Conservation (phyloP, 2,113 vertebrate genomes). For the Apeltes quadracus region DNA sequence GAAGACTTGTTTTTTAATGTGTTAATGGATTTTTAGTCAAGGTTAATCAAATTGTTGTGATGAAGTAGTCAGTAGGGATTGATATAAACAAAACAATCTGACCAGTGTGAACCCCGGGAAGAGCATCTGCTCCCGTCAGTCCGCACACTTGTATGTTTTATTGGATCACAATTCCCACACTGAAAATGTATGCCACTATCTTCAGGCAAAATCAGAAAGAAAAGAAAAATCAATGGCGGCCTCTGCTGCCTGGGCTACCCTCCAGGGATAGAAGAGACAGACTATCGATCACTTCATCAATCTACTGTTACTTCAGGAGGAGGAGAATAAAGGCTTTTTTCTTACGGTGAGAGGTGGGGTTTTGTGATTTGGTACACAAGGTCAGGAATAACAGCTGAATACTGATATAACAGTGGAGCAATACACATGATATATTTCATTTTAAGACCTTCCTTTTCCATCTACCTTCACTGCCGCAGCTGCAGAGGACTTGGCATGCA, state of each 20-base stretch:
- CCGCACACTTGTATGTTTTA: slow-evolving; percentile 40
- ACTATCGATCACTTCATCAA: slow-evolving; percentile 74
- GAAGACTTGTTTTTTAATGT: not conserved
- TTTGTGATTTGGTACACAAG: slow-evolving; percentile 65
- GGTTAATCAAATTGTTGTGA: slow-evolving; percentile 5
- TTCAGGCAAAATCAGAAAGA: slow-evolving; percentile 51
- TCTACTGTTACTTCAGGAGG: slow-evolving; percentile 69
- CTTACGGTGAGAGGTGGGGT: slow-evolving; percentile 45
- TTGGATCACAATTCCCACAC: slow-evolving; percentile 48
- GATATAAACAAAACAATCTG: not conserved
- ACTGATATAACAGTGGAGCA: slow-evolving; percentile 48
- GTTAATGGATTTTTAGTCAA: not conserved
- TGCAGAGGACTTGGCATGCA: slow-evolving; percentile 30
- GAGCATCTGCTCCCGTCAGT: slow-evolving; percentile 19
- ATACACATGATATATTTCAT: slow-evolving; percentile 64
- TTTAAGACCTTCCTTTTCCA: slow-evolving; percentile 68
- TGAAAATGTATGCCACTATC: slow-evolving; percentile 55
- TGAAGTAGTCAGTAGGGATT: slow-evolving; percentile 1
- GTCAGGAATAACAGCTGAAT: slow-evolving; percentile 65
- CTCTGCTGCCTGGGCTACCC: slow-evolving; percentile 63
- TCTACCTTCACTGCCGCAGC: slow-evolving; percentile 56
- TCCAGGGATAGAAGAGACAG: slow-evolving; percentile 69
- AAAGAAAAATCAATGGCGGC: slow-evolving; percentile 64
- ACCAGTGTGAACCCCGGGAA: slow-evolving; percentile 10
- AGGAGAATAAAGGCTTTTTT: slow-evolving; percentile 66